phyloP scores from a whole-genome alignment of 2,888 invertebrate genomes.

The Cheilosia vulpina region DNA sequence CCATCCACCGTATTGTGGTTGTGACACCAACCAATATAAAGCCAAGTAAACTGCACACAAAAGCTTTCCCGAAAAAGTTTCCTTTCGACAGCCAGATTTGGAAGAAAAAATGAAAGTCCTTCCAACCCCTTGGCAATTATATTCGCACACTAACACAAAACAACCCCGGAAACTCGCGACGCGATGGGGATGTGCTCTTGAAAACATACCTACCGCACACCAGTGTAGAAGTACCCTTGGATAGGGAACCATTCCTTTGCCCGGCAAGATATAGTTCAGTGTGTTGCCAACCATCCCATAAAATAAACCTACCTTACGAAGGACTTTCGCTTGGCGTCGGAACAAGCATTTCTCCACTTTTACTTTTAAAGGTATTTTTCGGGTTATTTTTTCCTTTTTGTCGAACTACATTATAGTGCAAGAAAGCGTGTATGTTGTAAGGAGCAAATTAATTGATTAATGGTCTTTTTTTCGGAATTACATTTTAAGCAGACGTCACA shows the following conservation, averaged over 20 bases:
- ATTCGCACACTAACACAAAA: constrained; percentile 42
- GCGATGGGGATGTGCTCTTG: constrained; percentile 46
- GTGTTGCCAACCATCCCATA: constrained; percentile 77
- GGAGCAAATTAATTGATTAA: constrained; percentile 23
- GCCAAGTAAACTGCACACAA: neutral
- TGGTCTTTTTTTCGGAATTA: neutral
- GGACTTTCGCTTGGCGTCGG: constrained; percentile 68
- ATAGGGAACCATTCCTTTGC: constrained; percentile 79
- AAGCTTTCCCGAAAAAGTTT: constrained; percentile 5
- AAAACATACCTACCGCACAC: constrained; percentile 61
- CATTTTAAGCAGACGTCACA: constrained; percentile 27
- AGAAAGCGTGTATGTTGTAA: constrained; percentile 5
- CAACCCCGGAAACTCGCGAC: constrained; percentile 62
- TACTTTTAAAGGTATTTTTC: constrained; percentile 66
- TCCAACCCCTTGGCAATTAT: constrained; percentile 63
- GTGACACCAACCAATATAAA: neutral
- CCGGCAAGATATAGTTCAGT: constrained; percentile 80
- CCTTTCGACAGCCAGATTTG: constrained; percentile 3
- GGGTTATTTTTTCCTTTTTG: constrained; percentile 12
- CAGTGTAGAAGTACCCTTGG: constrained; percentile 49
- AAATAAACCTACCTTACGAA: constrained; percentile 71
- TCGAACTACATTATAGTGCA: constrained; percentile 7
- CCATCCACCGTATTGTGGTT: neutral
- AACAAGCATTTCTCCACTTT: constrained; percentile 67
- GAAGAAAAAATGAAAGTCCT: constrained; percentile 24